Evolutionary conservation across 2,113 vertebrate species (phyloP).

Genomic region (Nothoprocta perdicaria): DNA sequence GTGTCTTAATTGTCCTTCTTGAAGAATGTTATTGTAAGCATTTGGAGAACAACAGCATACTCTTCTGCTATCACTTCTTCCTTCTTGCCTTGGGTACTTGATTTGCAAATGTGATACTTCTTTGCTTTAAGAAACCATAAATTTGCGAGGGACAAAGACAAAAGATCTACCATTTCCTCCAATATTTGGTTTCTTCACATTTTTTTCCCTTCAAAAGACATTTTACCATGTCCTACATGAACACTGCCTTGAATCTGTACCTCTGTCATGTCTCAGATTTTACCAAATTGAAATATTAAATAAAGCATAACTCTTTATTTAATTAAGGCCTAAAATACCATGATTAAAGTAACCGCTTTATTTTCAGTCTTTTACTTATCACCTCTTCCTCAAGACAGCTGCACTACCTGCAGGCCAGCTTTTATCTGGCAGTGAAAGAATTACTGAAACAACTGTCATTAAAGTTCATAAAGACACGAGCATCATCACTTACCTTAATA

Average conservation of each 20-base stretch:
- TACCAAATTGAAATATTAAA: neutral
- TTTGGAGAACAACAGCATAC: neutral
- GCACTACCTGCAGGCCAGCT: neutral
- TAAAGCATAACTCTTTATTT: neutral
- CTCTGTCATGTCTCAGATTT: neutral
- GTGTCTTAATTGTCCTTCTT: neutral
- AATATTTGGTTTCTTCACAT: neutral
- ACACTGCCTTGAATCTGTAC: neutral
- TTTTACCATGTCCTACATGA: neutral
- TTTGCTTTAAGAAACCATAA: neutral
- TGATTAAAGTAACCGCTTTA: constrained; percentile 29
- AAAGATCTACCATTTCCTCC: neutral
- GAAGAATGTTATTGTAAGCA: neutral
- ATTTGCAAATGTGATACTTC: neutral
- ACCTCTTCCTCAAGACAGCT: constrained; percentile 39
- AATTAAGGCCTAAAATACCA: constrained; percentile 28
- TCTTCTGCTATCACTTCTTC: neutral
- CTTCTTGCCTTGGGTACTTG: neutral
- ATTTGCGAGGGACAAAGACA: neutral
- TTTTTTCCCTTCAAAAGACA: neutral
- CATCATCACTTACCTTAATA: neutral
- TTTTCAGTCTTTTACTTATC: neutral
- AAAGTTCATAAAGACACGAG: neutral
- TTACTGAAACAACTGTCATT: constrained; percentile 48
- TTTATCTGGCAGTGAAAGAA: constrained; percentile 36